phyloP scores from a whole-genome alignment of 2,797 vertebrate genomes.

The Ctenopoma kingsleyae region DNA sequence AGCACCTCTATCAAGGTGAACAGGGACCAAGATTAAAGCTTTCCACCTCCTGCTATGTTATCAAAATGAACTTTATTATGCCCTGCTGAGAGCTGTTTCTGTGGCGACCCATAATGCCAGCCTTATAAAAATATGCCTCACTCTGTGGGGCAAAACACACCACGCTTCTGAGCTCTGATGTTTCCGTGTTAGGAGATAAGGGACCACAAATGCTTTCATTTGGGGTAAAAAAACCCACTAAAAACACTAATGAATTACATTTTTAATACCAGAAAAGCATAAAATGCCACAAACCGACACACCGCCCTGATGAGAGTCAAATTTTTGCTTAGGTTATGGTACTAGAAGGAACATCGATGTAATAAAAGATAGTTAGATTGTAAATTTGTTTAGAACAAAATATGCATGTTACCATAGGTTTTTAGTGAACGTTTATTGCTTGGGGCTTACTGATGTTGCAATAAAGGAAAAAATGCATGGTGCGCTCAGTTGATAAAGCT shows the following conservation, averaged over 20 bases:
- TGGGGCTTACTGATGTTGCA: constrained; percentile 24
- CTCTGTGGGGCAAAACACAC: constrained; percentile 46
- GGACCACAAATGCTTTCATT: constrained; percentile 20
- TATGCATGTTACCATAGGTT: constrained; percentile 27
- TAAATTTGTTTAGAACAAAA: constrained; percentile 15
- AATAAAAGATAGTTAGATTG: constrained; percentile 22
- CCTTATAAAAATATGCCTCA: constrained; percentile 60
- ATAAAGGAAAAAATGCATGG: constrained; percentile 44
- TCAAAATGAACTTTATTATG: constrained; percentile 76
- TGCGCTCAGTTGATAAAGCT: constrained; percentile 22
- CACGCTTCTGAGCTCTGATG: constrained; percentile 15
- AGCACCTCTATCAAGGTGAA: constrained; percentile 44
- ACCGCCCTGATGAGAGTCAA: constrained; percentile 1
- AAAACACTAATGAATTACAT: constrained; percentile 39
- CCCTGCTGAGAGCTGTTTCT: constrained; percentile 66
- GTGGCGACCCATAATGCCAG: constrained; percentile 62
- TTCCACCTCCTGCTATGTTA: constrained; percentile 67
- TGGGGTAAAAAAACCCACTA: not conserved
- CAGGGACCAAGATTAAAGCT: constrained; percentile 70
- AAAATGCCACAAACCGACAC: constrained; percentile 20
- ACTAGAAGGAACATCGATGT: constrained; percentile 5
- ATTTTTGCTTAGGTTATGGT: constrained; percentile 8
- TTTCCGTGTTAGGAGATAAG: constrained; percentile 21
- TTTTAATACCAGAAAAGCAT: constrained; percentile 43
- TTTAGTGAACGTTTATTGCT: constrained; percentile 26